phyloP scores from a whole-genome alignment of 2,797 vertebrate species.

The Pipistrellus pygmaeus region DNA sequence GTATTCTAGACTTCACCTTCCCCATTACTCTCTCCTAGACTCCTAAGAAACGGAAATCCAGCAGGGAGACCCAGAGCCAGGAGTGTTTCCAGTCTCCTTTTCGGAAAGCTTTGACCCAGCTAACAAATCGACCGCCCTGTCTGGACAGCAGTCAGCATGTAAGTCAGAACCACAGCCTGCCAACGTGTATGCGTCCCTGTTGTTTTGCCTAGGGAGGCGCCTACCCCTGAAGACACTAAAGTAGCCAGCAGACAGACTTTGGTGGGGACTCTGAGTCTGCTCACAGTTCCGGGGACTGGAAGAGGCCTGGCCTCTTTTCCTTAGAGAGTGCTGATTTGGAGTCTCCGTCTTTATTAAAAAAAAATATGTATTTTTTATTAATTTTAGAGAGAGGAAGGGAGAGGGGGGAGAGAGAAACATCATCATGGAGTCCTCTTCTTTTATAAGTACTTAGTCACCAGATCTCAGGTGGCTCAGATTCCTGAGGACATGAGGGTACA shows the following conservation, averaged over 20 bases:
- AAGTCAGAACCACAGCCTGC: conserved; percentile 80
- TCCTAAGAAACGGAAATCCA: conserved; percentile 88
- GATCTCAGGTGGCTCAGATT: conserved; percentile 32
- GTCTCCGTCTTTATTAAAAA: neutral
- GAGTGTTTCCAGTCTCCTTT: conserved; percentile 91
- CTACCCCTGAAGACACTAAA: neutral
- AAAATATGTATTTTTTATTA: no score
- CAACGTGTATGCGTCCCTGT: neutral
- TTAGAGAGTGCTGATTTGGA: conserved; percentile 22
- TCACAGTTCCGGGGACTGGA: neutral
- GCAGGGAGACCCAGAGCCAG: conserved; percentile 64
- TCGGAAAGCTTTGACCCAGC: conserved; percentile 92
- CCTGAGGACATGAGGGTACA: neutral
- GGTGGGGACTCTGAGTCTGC: neutral
- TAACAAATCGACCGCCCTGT: conserved; percentile 88
- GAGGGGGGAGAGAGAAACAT: neutral
- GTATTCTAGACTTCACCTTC: conserved; percentile 5
- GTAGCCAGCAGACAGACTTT: neutral
- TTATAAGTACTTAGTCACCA: neutral
- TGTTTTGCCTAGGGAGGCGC: neutral
- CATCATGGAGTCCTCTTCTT: neutral
- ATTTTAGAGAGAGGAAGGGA: neutral
- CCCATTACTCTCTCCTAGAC: conserved; percentile 86
- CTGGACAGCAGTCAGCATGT: conserved; percentile 93
- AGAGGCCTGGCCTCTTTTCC: neutral